These are phyloP conservation scores for Volucella zonaria DNA, from an alignment of 2,888 invertebrate genomes.

Conservation along the genomic window DNA sequence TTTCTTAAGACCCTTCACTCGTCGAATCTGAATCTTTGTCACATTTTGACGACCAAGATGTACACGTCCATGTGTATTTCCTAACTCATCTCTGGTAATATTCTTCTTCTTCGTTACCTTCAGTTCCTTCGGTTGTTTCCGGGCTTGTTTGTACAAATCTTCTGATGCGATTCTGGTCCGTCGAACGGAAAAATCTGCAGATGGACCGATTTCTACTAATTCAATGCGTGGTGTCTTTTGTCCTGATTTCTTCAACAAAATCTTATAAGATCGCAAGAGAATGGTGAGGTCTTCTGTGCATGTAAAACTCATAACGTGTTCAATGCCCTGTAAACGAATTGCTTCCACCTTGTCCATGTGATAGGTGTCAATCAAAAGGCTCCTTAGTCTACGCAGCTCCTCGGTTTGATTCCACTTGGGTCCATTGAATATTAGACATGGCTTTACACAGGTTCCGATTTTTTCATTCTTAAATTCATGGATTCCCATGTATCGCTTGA, in stretches of 20 bases:
- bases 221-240: conserved; percentile 94
- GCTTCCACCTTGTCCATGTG: conserved; percentile 86
- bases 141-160: conserved; percentile 92
- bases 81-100: conserved; percentile 92
- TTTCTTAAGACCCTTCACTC: conserved; percentile 94
- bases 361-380: conserved; percentile 95
- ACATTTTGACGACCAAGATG: conserved; percentile 96
- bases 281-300: conserved; percentile 90
- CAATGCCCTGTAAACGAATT: conserved; percentile 95
- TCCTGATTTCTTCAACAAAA: conserved; percentile 95
- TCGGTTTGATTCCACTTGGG: conserved; percentile 93
- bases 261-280: conserved; percentile 90
- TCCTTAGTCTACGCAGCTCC: conserved; percentile 92
- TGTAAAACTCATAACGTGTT: conserved; percentile 96
- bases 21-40: conserved; percentile 90
- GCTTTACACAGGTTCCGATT: conserved; percentile 92
- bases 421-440: conserved; percentile 95
- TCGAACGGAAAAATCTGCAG: conserved; percentile 92
- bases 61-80: conserved; percentile 94
- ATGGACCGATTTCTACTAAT: conserved; percentile 89
- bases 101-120: conserved; percentile 95
- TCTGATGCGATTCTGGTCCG: conserved; percentile 94
- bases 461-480: conserved; percentile 91
- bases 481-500: conserved; percentile 91
- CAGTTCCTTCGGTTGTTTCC: conserved; percentile 90